These are phyloP conservation scores for Resseliella maxima DNA, from an alignment of 2,888 invertebrate species.

Conservation along the genomic window DNA sequence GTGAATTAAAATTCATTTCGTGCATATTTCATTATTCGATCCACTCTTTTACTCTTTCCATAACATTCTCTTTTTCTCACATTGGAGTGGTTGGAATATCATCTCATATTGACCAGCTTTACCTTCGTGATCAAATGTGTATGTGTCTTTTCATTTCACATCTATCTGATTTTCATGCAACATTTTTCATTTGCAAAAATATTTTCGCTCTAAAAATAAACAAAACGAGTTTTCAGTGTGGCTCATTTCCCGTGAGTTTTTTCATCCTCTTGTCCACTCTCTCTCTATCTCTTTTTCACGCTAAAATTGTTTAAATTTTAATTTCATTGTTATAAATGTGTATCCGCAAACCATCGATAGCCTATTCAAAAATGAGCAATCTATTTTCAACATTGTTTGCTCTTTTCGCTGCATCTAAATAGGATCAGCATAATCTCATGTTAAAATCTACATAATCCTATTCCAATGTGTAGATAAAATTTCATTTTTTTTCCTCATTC, in stretches of 20 bases:
- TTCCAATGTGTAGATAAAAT: background rate
- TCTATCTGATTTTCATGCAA: background rate
- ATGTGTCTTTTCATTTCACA: background rate
- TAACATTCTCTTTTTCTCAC: background rate
- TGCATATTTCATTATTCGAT: constrained; percentile 37
- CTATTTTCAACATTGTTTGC: constrained; percentile 1
- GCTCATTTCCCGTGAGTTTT: background rate
- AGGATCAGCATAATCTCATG: constrained; percentile 27
- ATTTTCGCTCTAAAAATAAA: background rate
- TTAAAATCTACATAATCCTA: constrained; percentile 36
- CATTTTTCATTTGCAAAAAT: background rate
- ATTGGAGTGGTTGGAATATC: background rate
- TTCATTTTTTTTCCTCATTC: constrained; percentile 14
- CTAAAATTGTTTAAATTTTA: constrained; percentile 21
- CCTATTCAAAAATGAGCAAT: background rate
- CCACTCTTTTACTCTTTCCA: background rate
- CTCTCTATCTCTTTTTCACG: too few species aligned
- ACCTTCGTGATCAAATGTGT: background rate
- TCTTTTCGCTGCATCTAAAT: background rate
- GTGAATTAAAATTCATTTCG: constrained; percentile 31
- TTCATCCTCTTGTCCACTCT: background rate
- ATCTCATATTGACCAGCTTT: background rate
- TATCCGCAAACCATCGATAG: constrained; percentile 2
- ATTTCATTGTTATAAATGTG: constrained; percentile 8
- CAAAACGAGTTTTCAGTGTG: background rate